Evolutionary conservation across 2,113 vertebrate genomes (phyloP).

Genomic region (Ophthalmolycus amberensis): DNA sequence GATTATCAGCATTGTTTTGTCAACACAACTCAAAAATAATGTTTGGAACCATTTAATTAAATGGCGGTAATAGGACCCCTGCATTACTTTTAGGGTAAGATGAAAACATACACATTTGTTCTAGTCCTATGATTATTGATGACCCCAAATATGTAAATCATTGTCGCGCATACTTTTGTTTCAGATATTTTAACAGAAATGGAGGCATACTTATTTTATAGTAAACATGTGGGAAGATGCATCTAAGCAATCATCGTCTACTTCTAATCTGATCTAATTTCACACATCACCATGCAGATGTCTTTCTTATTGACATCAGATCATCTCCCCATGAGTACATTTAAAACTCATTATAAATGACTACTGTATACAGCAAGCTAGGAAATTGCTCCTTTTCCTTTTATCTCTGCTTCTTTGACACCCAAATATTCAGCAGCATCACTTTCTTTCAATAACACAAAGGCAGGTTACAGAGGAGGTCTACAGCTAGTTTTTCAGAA

Average conservation of each 20-base stretch:
- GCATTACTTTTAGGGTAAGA: not conserved
- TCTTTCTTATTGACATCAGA: slow-evolving; percentile 58
- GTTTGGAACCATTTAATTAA: not conserved
- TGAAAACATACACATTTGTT: not conserved
- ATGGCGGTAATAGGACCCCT: too few species aligned
- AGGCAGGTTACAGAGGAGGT: slow-evolving; percentile 10
- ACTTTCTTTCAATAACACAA: slow-evolving; percentile 30
- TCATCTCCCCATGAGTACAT: slow-evolving; percentile 47
- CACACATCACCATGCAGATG: slow-evolving; percentile 63
- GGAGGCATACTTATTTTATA: not conserved
- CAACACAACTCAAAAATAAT: not conserved
- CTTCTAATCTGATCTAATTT: slow-evolving; percentile 59
- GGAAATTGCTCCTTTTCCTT: slow-evolving; percentile 62
- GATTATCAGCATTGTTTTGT: not conserved
- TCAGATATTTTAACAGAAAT: slow-evolving; percentile 12
- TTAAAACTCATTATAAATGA: slow-evolving; percentile 51
- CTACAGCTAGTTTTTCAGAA: not conserved
- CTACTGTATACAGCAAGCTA: slow-evolving; percentile 46
- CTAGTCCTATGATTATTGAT: not conserved
- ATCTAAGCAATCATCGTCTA: slow-evolving; percentile 26
- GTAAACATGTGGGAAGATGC: slow-evolving; percentile 23
- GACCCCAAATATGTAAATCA: not conserved
- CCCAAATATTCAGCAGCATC: slow-evolving; percentile 14
- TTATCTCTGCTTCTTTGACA: slow-evolving; percentile 62
- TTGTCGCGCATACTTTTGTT: not conserved